Evolutionary conservation across 2,888 invertebrate genomes (phyloP), one percentile per base, ranked within the genome.

Genomic region (Oscheius sp.): DNA sequence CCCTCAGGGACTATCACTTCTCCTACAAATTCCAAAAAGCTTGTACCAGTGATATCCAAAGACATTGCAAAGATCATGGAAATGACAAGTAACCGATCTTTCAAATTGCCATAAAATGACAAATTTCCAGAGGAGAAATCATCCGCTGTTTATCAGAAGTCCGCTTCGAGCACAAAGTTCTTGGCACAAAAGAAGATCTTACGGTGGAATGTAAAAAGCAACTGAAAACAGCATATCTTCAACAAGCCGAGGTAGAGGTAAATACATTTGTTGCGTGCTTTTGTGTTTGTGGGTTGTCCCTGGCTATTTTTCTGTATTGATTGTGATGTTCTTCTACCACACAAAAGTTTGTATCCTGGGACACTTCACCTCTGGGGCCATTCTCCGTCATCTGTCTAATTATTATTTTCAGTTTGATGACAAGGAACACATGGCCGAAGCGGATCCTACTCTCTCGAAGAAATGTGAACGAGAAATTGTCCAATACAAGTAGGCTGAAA

Each of bases 1-100:
- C 95, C 1, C 89, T 98, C 79, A 95, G 96, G 89, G 95, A 95
- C 90, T 96, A 95, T 89, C 93, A 93, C 85, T 98, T 97, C 89
- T 94, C 94, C 0, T 93, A 93, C 74, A 76, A 75, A 49, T 81
- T 99, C 89, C 95, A 96, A 90, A 93, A 95, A 89, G 94, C 95
- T 0, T 99, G 98, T 87, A 89, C 89, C 74, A 61, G 76, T 5
- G 90, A 91, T 81, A 93, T 93, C 85, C 92, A 92, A 1, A 88
- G 90, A 70, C 90, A 90, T 85, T 93, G 93, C 85, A 69, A 70
- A 18, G 72, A 77, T 21, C 81, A 84, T 27, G 85, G 82, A 21
- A 79, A 86, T 49, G 87, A 88, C 77, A 87, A 87, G 86, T 86
- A 35, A 72, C 78, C 23, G 23, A 2, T 23, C 13, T 1, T 25